Evolutionary conservation across 2,888 invertebrate species (phyloP), one percentile per base, ranked within the genome.

Genomic region (Rhogogaster chlorosoma): DNA sequence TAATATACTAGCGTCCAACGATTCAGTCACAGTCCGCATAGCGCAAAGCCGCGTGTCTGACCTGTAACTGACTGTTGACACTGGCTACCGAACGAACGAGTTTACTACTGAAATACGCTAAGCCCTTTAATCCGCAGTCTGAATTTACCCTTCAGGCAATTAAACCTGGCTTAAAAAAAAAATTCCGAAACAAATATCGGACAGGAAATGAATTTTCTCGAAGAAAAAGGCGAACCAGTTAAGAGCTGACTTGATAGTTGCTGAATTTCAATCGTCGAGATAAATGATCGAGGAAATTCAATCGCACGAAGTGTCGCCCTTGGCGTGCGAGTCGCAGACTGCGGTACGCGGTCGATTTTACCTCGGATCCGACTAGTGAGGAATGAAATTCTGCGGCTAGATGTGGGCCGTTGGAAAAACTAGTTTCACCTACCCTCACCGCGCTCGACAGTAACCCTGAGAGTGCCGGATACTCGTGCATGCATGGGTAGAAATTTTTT

Each of bases 371-470:
- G 5, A 12, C 22, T 3, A 18, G 61, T 15, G 61, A 57, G 80
- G 36, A 61, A 61, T 38, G 38, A 61, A 80, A 80, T 80, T 80
- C 80, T 38, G 80, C 80, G 80, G 80, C 36, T 38, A 7, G 80
- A 80, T n/a, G 61, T 80, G 38, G 80, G 80, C 22, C 9, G 80
- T 80, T 22, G 22, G 2, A 61, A 80, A 80, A 80, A 80, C 61
- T 38, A 80, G 80, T 80, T 61, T 80, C 42, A 53, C 61, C 57
- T 57, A 80, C 80, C 80, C 80, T 80, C 80, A 61, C 57, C 80
- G 80, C 78, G 36, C 32, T 70, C n/a, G 26, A 73, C 73, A 42
- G 15, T 49, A 77, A 53, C 77, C 77, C 77, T 77, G 77, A 53
- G 77, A 77, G 32, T 32, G 2, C 67, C 67, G 61, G 26, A 67